These are phyloP conservation scores for Drosophila crucigera DNA, from an alignment of 2,888 invertebrate genomes.

Conservation along the genomic window DNA sequence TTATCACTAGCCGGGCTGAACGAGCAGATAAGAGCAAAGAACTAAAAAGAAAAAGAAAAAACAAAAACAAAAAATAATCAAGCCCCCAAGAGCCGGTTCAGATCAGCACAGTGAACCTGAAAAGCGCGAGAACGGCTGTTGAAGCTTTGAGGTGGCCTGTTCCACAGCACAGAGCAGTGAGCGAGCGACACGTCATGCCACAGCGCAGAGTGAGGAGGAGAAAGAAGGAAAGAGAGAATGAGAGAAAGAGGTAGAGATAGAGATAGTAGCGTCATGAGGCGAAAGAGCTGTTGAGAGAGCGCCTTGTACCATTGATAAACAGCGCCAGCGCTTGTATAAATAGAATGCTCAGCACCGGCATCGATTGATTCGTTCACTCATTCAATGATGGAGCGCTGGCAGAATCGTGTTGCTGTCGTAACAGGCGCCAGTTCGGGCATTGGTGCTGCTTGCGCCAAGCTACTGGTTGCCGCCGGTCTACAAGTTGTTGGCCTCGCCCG, in stretches of 20 bases:
- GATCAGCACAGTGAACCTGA: slow-evolving; percentile 18
- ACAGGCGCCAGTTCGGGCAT: slow-evolving; percentile 89
- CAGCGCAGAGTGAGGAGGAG: background rate
- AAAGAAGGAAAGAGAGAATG: background rate
- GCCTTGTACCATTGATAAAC: slow-evolving; percentile 28
- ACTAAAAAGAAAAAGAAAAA: background rate
- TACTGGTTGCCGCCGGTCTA: slow-evolving; percentile 86
- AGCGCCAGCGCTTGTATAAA: slow-evolving; percentile 21
- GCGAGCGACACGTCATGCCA: slow-evolving; percentile 50
- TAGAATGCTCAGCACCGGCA: background rate
- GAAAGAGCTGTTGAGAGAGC: background rate
- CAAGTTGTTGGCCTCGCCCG: slow-evolving; percentile 87
- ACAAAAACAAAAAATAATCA: background rate
- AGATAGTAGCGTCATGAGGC: background rate
- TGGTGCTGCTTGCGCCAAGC: slow-evolving; percentile 86
- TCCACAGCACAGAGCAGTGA: slow-evolving; percentile 44
- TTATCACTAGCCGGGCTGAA: slow-evolving; percentile 23
- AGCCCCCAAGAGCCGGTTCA: slow-evolving; percentile 16
- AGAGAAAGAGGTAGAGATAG: background rate
- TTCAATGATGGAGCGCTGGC: slow-evolving; percentile 81
- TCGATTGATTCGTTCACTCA: slow-evolving; percentile 3
- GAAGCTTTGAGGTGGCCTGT: slow-evolving; percentile 46
- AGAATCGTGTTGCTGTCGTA: slow-evolving; percentile 87
- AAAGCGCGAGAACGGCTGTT: slow-evolving; percentile 27
- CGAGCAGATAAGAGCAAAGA: slow-evolving; percentile 26